Base-by-base conservation (phyloP, 2,797 vertebrate genomes). In the Pitangus sulphuratus region DNA sequence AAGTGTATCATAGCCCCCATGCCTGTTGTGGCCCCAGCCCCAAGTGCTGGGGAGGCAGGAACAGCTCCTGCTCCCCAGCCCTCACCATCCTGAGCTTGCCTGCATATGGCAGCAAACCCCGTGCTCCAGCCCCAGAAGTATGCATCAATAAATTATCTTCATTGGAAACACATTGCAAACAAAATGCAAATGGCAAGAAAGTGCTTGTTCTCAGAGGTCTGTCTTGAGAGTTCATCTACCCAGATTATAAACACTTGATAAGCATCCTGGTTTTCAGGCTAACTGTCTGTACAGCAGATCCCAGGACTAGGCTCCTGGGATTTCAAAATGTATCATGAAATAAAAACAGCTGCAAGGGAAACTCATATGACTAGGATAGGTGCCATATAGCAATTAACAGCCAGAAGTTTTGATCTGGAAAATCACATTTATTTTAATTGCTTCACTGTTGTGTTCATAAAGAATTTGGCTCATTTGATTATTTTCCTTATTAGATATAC, bases 301-400 rank as follows among this genome's bases (percentile, higher is more conserved):
- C 97, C 95, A 91, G 95, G 80, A 94, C 71, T 51, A 87, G 97
- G 77, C 94, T 96, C 96, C 77, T 68, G 94, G 96, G 93, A 96
- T 89, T 92, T 90, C 92, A 93, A 93, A 96, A 97, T 81, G 88
- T 71, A 78, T 96, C 96, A 91, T 92, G 96, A 98, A 98, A 98
- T 97, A 97, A 97, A 98, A 98, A 98, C 98, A 98, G 98, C 98
- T 98, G 97, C 97, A 96, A 97, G 90, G 84, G 93, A 98, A 96
- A 96, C 74, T 68, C 97, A 95, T 97, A 97, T 74, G 90, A 97
- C 97, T 91, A 97, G 97, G 97, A 97, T 97, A 98, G 98, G 97
- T 97, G 97, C 93, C 92, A 53, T 70, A 51, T 76, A 95, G 94
- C 90, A 95, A 96, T 95, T 92, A 95, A 91, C 87, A 91, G 93